Conservation (phyloP, 2,797 vertebrate genomes). For the Peromyscus attwateri region DNA sequence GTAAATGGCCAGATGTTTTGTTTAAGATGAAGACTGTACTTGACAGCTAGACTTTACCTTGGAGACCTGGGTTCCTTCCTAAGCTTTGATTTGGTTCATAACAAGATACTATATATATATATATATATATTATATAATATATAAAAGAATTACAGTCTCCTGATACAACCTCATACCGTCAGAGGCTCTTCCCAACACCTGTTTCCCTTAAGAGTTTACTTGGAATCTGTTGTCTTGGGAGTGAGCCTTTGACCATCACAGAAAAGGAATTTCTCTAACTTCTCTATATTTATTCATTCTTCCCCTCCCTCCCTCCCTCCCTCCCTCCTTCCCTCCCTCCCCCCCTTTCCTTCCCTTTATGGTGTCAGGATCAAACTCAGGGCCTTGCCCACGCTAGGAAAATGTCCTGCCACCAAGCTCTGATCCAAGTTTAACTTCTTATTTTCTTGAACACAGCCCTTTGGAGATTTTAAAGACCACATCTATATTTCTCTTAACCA, state of each 20-base stretch:
- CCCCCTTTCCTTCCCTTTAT: not conserved
- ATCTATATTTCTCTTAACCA: not conserved
- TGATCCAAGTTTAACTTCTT: not conserved
- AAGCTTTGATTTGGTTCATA: not conserved
- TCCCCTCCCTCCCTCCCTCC: no score
- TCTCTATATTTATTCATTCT: not conserved
- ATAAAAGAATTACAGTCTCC: not conserved
- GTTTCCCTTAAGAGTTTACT: conserved; percentile 12
- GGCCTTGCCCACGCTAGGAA: not conserved
- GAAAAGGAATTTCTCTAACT: not conserved
- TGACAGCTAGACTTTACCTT: not conserved
- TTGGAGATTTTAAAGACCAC: not conserved
- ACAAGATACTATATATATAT: no score
- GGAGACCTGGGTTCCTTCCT: not conserved
- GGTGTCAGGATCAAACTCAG: not conserved
- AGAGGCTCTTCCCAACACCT: not conserved
- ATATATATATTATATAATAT: no score
- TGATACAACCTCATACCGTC: not conserved
- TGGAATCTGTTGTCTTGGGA: not conserved
- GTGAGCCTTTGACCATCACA: not conserved
- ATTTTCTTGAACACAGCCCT: not conserved
- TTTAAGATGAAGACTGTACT: not conserved
- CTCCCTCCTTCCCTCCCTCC: no score
- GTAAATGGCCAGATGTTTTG: not conserved
- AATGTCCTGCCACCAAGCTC: not conserved